Evolutionary conservation across 2,888 invertebrate species (phyloP).

Genomic region (Tetranychus truncatus): DNA sequence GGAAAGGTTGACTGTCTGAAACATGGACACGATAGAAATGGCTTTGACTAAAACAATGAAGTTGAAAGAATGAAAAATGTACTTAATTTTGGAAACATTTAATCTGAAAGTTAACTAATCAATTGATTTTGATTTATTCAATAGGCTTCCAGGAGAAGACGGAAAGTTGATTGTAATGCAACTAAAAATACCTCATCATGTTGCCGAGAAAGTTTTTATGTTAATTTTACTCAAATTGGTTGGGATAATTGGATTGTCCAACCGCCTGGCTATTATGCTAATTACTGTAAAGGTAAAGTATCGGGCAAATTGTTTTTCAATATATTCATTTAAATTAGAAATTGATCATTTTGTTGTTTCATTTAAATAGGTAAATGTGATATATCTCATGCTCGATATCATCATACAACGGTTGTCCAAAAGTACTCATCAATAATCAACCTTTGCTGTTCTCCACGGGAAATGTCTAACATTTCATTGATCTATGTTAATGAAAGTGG

Average conservation of each 20-base stretch:
- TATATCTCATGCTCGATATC: constrained; percentile 27
- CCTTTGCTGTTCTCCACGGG: constrained; percentile 61
- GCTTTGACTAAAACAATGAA: too few species aligned
- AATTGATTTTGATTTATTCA: background rate
- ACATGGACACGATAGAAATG: too few species aligned
- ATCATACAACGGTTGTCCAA: constrained; percentile 54
- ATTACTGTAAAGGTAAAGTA: constrained; percentile 27
- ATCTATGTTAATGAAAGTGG: constrained; percentile 61
- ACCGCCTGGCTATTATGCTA: constrained; percentile 28
- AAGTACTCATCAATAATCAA: constrained; percentile 19
- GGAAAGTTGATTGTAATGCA: constrained; percentile 6
- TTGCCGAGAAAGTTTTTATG: constrained; percentile 42
- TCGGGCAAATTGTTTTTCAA: background rate
- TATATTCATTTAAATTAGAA: too few species aligned
- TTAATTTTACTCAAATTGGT: constrained; percentile 28
- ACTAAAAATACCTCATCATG: constrained; percentile 35
- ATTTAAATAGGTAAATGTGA: constrained; percentile 35
- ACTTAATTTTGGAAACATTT: background rate
- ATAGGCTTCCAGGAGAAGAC: background rate
- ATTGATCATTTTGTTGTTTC: background rate
- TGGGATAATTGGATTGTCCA: constrained; percentile 29
- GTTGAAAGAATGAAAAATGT: too few species aligned
- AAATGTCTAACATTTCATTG: constrained; percentile 47
- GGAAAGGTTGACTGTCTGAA: too few species aligned
- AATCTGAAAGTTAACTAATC: background rate